Conservation (phyloP, 2,888 invertebrate genomes). For the Melolontha melolontha region DNA sequence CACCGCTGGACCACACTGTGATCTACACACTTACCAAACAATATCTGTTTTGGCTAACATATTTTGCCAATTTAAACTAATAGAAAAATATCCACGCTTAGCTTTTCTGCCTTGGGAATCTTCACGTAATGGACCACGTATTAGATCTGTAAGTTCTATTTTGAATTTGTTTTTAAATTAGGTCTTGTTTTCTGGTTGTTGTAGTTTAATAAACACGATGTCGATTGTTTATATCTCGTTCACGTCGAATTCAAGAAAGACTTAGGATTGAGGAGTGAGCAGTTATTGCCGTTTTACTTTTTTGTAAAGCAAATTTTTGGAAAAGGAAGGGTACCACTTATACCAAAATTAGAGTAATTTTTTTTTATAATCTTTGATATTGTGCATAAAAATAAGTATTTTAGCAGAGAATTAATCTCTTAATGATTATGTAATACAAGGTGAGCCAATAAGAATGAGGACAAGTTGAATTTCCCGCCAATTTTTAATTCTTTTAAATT, state of each 20-base stretch:
- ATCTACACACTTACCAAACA: constrained; percentile 34
- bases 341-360: constrained; percentile 81
- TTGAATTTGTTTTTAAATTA: constrained; percentile 1
- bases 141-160: constrained; percentile 17
- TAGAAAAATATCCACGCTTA: constrained; percentile 39
- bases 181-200: constrained; percentile 41
- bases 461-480: too few species aligned
- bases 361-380: not conserved
- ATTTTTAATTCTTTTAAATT: too few species aligned
- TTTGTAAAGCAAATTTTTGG: constrained; percentile 76
- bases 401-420: too few species aligned
- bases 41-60: constrained; percentile 14
- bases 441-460: too few species aligned
- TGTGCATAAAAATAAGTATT: not conserved
- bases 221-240: constrained; percentile 72
- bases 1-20: constrained; percentile 36
- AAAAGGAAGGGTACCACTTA: constrained; percentile 71
- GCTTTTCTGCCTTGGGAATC: constrained; percentile 42
- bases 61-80: constrained; percentile 25
- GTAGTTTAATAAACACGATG: constrained; percentile 63
- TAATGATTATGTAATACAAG: too few species aligned
- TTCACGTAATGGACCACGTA: not conserved
- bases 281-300: constrained; percentile 75
- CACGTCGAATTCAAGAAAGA: constrained; percentile 74
- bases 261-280: constrained; percentile 65